Percentiles rank a stretch among this genome's conserved stretches.
Evolutionary conservation across 2,113 vertebrate genomes (phyloP).

Genomic region (Propithecus coquereli): DNA sequence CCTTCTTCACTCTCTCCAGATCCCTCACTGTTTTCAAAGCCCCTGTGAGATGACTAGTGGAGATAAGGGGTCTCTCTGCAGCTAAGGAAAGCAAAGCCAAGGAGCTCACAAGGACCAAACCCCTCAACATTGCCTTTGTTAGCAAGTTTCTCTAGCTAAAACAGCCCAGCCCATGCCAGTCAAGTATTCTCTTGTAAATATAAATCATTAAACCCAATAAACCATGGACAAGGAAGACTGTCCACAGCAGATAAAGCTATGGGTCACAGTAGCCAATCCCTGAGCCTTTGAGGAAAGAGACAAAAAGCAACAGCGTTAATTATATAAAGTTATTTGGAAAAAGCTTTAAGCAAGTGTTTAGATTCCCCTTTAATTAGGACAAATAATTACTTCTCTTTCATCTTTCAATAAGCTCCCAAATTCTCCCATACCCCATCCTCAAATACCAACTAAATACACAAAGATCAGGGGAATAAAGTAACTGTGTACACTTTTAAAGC

Average conservation of each 20-base stretch:
- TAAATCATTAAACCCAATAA: slow-evolving; percentile 73
- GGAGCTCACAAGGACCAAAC: slow-evolving; percentile 57
- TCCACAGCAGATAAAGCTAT: slow-evolving; percentile 52
- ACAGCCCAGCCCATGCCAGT: slow-evolving; percentile 46
- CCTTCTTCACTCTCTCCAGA: neutral
- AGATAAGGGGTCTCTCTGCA: slow-evolving; percentile 23
- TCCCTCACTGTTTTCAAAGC: slow-evolving; percentile 31
- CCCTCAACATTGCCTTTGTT: slow-evolving; percentile 71
- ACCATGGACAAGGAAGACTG: slow-evolving; percentile 51
- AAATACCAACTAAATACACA: slow-evolving; percentile 53
- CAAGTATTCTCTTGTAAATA: slow-evolving; percentile 72
- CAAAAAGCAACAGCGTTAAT: slow-evolving; percentile 58
- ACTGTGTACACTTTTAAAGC: slow-evolving; percentile 41
- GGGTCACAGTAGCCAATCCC: slow-evolving; percentile 64
- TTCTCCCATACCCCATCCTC: slow-evolving; percentile 59
- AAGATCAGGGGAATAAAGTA: slow-evolving; percentile 46
- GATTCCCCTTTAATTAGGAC: slow-evolving; percentile 70
- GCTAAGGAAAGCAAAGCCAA: slow-evolving; percentile 58
- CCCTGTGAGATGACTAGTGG: slow-evolving; percentile 11
- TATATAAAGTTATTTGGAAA: slow-evolving; percentile 67
- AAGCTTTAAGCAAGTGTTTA: slow-evolving; percentile 63
- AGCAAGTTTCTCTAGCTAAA: slow-evolving; percentile 65
- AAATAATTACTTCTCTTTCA: slow-evolving; percentile 65
- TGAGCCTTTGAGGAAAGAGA: slow-evolving; percentile 26
- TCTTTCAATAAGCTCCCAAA: slow-evolving; percentile 62